Conservation (phyloP, 2,888 invertebrate genomes). For the Drosophila borborema region DNA sequence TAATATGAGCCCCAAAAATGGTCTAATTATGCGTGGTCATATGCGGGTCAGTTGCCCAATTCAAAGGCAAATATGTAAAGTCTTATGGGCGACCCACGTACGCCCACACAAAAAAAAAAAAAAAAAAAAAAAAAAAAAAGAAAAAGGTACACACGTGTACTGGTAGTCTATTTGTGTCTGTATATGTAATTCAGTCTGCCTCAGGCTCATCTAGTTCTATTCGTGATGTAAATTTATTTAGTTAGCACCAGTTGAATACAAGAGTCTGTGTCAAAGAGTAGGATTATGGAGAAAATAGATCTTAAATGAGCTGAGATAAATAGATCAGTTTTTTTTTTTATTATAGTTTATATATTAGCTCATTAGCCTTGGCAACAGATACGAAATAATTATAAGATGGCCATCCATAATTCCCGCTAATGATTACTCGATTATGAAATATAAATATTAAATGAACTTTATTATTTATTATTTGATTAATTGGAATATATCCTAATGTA, state of each 20-base stretch:
- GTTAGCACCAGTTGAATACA: slow-evolving; percentile 14
- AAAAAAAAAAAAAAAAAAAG: too few species aligned
- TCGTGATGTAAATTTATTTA: slow-evolving; percentile 43
- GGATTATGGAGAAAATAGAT: not conserved
- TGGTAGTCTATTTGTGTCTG: slow-evolving; percentile 9
- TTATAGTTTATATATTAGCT: too few species aligned
- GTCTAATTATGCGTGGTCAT: slow-evolving; percentile 74
- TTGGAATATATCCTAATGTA: not conserved
- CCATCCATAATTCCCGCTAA: too few species aligned
- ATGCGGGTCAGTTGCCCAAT: slow-evolving; percentile 57
- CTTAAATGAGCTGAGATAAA: not conserved
- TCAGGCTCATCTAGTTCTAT: not conserved
- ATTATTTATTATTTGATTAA: too few species aligned
- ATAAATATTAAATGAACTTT: too few species aligned
- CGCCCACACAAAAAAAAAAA: too few species aligned
- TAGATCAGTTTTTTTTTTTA: too few species aligned
- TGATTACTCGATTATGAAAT: too few species aligned
- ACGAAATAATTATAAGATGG: too few species aligned
- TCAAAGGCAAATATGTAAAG: slow-evolving; percentile 39
- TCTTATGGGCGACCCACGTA: slow-evolving; percentile 22
- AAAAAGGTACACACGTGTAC: slow-evolving; percentile 34
- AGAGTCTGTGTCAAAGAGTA: not conserved
- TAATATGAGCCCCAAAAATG: slow-evolving; percentile 39
- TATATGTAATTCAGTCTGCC: slow-evolving; percentile 19
- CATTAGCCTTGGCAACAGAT: too few species aligned